phyloP scores from a whole-genome alignment of 2,797 vertebrate genomes.

The Hirundo rustica region DNA sequence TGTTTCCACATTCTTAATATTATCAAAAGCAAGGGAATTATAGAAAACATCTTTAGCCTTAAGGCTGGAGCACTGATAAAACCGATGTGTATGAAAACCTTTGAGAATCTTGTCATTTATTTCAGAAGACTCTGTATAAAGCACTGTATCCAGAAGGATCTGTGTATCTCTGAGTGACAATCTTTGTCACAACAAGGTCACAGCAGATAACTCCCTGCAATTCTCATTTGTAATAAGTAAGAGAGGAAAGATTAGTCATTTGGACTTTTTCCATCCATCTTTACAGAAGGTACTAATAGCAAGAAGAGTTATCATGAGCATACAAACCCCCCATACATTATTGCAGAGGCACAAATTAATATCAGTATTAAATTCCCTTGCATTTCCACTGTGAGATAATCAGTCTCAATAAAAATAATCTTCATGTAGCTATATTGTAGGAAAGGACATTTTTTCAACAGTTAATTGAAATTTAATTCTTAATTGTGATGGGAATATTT shows the following conservation, averaged over 20 bases:
- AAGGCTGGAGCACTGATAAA: background rate
- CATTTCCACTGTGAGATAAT: background rate
- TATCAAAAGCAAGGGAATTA: background rate
- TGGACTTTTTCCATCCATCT: background rate
- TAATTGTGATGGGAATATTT: background rate
- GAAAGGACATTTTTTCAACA: background rate
- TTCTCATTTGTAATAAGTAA: background rate
- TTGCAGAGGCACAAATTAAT: background rate
- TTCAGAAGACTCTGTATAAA: background rate
- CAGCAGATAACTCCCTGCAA: constrained; percentile 16
- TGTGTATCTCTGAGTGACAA: constrained; percentile 7
- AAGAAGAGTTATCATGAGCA: background rate
- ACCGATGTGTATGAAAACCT: background rate
- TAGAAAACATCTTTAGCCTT: background rate
- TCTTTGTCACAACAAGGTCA: constrained; percentile 34
- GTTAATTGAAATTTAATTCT: background rate
- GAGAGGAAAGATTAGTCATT: constrained; percentile 17
- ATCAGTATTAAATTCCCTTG: background rate
- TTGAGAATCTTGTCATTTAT: background rate
- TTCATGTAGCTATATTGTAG: background rate
- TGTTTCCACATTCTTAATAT: background rate
- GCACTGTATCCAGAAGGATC: background rate
- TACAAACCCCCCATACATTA: background rate
- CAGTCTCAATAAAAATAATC: background rate
- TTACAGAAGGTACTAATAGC: background rate